Base-by-base conservation (phyloP, 2,113 vertebrate species). In the Amblyornis subalaris region DNA sequence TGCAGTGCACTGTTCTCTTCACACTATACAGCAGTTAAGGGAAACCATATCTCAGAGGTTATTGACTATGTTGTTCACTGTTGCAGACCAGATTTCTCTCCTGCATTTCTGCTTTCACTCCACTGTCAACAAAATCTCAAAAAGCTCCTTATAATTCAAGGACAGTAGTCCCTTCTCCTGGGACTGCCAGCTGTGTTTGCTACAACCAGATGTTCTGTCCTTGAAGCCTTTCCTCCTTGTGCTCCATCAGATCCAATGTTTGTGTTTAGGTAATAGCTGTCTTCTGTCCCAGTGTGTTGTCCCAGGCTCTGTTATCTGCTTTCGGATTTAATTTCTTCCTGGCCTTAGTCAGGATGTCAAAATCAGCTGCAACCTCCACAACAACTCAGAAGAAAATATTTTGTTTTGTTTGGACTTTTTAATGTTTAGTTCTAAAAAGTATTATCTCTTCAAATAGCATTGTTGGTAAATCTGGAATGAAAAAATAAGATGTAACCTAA, bases 211-310 rank as follows among this genome's bases (percentile, higher is more conserved):
- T 42, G 47, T 38, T 74, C 47, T 60, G 47, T 23, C 21, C 38
- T 8, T 29, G 55, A 74, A 77, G 38, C 15, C 54, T 18, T 48
- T 79, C 19, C 38, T 26, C 45, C 22, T 13, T 26, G 28, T n/a
- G 28, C 12, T 66, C 18, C 42, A 22, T 5, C 25, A 21, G 40
- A 33, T 15, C 29, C 19, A 10, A 4, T 3, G 3, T 18, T 35
- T 70, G 26, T 20, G 18, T 26, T 24, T 14, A 5, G 9, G 58
- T 10, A 55, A 69, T 1, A 69, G 12, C 25, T 31, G 20, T 24
- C 28, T 67, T 29, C 26, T 22, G 14, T 38, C 35, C 31, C 35
- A 62, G 3, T 0, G 0, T 4, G 0, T 12, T 6, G 1, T 72
- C 44, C 47, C 16, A 74, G 38, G 4, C 7, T 11, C 10, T 0